Evolutionary conservation across 2,797 vertebrate species (phyloP), one percentile per base, ranked within the genome.

Genomic region (Sebastes aleutianus): DNA sequence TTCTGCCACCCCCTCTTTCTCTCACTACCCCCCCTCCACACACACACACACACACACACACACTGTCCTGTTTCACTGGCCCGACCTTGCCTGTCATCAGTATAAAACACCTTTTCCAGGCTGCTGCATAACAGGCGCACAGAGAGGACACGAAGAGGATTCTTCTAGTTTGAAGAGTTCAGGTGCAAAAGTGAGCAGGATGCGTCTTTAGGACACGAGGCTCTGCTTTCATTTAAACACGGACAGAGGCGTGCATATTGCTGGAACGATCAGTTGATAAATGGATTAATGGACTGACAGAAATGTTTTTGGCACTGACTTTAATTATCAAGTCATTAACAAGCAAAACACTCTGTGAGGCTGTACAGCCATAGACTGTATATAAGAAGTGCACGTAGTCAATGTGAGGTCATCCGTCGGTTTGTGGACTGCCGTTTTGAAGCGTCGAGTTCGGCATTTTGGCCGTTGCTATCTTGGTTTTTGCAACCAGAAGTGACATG

Each of bases 41-140:
- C 18, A 27, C 66, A 18, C 66, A 47, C 27, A 29, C 27, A 47
- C 71, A 14, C 68, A 2, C 66, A 68, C 69, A 43, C 31, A 29
- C 71, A 14, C 68, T 82, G 87, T 88, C 89, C 86, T 80, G 85
- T 90, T 88, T 87, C 85, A 77, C 63, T 80, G 72, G 66, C 32
- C 80, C 62, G 83, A 90, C 93, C 92, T 92, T 93, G 86, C 79
- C 86, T 91, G 87, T 92, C 91, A 87, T 87, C 89, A n/a, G 84
- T 87, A 87, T 80, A 85, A 86, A 92, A 85, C 84, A 81, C 87
- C 78, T 86, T 93, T 90, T 91, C 70, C 70, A 74, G 80, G 76
- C 85, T 83, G 85, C 87, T 88, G 91, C 79, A 39, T 76, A 76
- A 79, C 82, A 74, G 58, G 67, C 62, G 12, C 68, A 50, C 61